Evolutionary conservation across 2,113 vertebrate genomes (phyloP).

Genomic region (Apteryx mantelli): DNA sequence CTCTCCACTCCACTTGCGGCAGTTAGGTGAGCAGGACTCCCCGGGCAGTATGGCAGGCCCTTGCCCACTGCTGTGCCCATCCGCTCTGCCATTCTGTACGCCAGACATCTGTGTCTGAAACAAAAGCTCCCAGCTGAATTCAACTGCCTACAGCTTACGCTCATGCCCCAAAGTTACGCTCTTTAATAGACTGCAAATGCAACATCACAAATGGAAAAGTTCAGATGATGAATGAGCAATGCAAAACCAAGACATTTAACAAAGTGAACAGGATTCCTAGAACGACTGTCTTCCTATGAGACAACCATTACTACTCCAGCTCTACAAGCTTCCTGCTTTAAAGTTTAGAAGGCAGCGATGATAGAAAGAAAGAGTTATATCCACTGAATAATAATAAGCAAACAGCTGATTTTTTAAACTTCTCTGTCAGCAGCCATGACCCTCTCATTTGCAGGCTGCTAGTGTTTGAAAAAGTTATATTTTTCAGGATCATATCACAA

Average conservation of each 20-base stretch:
- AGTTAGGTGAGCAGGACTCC: background rate
- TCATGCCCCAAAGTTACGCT: background rate
- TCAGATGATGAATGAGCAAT: background rate
- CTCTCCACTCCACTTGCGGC: background rate
- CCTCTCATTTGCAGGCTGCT: background rate
- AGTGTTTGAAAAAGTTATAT: background rate
- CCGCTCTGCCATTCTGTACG: background rate
- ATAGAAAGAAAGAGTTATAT: background rate
- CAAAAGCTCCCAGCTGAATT: background rate
- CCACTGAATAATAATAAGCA: background rate
- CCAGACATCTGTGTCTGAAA: background rate
- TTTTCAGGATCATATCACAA: background rate
- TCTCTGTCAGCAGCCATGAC: background rate
- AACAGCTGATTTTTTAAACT: background rate
- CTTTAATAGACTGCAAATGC: background rate
- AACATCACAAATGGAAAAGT: background rate
- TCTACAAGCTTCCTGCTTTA: background rate
- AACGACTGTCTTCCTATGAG: fast-evolving
- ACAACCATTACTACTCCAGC: background rate
- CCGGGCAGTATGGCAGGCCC: background rate
- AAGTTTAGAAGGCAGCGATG: background rate
- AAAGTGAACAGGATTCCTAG: background rate
- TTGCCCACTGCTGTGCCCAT: background rate
- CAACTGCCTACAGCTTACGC: background rate
- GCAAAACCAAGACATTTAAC: background rate